Evolutionary conservation across 2,888 invertebrate genomes (phyloP).

Genomic region (Lissocephala sabroskyi): DNA sequence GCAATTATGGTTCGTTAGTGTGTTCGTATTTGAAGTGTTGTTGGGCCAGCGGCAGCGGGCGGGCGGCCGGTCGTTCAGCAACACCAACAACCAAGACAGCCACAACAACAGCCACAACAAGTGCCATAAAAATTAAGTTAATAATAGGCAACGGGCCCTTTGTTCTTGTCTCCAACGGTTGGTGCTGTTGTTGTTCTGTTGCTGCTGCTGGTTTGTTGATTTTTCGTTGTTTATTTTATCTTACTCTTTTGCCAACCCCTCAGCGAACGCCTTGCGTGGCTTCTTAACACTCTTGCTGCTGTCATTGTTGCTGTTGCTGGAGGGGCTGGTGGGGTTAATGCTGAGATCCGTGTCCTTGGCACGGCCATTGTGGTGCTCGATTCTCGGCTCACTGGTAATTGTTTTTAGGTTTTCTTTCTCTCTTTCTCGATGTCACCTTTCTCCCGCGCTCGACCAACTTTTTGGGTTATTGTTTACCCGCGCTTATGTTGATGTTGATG

Average conservation of each 20-base stretch:
- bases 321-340: constrained; percentile 32
- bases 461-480: constrained; percentile 7
- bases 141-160: constrained; percentile 62
- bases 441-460: background rate
- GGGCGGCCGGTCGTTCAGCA: too few relatives aligned
- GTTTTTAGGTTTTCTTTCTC: constrained; percentile 33
- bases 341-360: constrained; percentile 55
- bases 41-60: constrained; percentile 44
- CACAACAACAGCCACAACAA: constrained; percentile 33
- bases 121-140: constrained; percentile 64
- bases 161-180: constrained; percentile 30
- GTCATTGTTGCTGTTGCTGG: constrained; percentile 10
- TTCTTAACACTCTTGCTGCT: background rate
- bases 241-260: constrained; percentile 15
- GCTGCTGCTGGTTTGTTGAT: constrained; percentile 10
- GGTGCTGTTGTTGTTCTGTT: constrained; percentile 14
- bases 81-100: constrained; percentile 19
- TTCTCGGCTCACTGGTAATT: constrained; percentile 44
- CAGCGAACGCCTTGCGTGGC: background rate
- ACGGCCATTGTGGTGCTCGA: constrained; percentile 44
- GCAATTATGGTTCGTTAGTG: constrained; percentile 66
- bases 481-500: constrained; percentile 11
- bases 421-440: background rate
- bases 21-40: constrained; percentile 56
- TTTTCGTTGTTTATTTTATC: constrained; percentile 50